These are phyloP conservation scores for Mechanitis messenoides DNA, from an alignment of 2,888 invertebrate genomes.

Conservation along the genomic window DNA sequence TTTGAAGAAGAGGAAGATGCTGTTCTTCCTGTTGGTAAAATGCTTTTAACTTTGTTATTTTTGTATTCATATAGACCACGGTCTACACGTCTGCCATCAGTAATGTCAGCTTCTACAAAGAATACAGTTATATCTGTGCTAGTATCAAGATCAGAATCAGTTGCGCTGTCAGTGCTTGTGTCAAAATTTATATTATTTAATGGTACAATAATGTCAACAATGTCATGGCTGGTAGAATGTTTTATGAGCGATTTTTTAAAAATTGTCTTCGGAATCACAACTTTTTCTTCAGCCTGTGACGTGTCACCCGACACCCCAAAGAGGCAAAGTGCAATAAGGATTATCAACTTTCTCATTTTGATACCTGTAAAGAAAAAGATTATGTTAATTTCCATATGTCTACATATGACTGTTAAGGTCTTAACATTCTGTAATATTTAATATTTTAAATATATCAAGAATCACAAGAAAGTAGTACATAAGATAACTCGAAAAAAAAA, in stretches of 20 bases:
- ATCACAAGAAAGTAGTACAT: no score
- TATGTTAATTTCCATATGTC: no score
- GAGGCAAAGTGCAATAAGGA: no score
- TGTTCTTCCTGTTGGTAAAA: constrained; percentile 45
- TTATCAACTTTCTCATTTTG: no score
- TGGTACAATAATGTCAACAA: constrained; percentile 32
- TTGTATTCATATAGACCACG: constrained; percentile 42
- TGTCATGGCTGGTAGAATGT: constrained; percentile 30
- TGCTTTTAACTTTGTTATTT: constrained; percentile 33
- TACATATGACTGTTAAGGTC: no score
- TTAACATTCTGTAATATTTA: no score
- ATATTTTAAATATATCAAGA: no score
- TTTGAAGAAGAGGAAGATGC: constrained; percentile 36
- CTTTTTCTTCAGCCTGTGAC: neutral
- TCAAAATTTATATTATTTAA: constrained; percentile 31
- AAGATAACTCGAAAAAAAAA: no score
- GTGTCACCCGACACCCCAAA: neutral
- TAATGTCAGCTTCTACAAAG: constrained; percentile 35
- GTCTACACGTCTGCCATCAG: constrained; percentile 23
- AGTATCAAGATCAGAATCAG: constrained; percentile 17
- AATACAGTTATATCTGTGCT: constrained; percentile 24
- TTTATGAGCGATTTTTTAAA: constrained; percentile 6
- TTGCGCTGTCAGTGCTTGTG: constrained; percentile 5
- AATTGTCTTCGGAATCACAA: neutral
- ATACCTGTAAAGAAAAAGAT: neutral